phyloP scores from a whole-genome alignment of 2,888 invertebrate species.

The Melieria crassipennis region DNA sequence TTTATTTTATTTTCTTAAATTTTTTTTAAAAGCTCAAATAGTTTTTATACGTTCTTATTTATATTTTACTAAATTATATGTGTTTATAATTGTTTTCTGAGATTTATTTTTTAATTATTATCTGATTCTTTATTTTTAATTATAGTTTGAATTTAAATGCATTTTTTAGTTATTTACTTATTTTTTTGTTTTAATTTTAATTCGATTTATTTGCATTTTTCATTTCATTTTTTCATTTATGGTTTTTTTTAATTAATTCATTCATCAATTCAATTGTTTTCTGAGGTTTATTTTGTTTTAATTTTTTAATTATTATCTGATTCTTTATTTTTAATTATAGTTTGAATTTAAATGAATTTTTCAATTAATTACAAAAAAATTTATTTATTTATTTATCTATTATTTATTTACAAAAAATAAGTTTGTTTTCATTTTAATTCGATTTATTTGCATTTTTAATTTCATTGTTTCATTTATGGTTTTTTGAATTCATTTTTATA shows the following conservation, averaged over 20 bases:
- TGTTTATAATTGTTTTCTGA: not conserved
- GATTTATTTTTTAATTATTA: not conserved
- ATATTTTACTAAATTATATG: conserved; percentile 1
- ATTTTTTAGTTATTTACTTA: not conserved
- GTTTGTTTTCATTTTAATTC: not conserved
- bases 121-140: not conserved
- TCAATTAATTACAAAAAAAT: not conserved
- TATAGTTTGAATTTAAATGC: not conserved
- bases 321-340: not conserved
- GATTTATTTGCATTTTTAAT: not conserved
- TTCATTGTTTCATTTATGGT: not conserved
- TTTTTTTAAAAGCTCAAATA: too few species aligned
- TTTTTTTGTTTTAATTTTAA: not conserved
- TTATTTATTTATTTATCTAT: too few species aligned
- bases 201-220: not conserved
- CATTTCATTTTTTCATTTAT: not conserved
- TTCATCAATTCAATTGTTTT: too few species aligned
- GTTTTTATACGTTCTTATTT: not conserved
- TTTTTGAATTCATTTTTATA: not conserved
- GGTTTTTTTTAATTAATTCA: too few species aligned
- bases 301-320: not conserved
- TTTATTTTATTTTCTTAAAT: too few species aligned
- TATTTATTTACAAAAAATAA: too few species aligned
- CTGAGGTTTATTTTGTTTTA: too few species aligned
- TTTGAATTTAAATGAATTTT: not conserved